phyloP scores from a whole-genome alignment of 1,140 invertebrate species.

The Bombus ignitus region DNA sequence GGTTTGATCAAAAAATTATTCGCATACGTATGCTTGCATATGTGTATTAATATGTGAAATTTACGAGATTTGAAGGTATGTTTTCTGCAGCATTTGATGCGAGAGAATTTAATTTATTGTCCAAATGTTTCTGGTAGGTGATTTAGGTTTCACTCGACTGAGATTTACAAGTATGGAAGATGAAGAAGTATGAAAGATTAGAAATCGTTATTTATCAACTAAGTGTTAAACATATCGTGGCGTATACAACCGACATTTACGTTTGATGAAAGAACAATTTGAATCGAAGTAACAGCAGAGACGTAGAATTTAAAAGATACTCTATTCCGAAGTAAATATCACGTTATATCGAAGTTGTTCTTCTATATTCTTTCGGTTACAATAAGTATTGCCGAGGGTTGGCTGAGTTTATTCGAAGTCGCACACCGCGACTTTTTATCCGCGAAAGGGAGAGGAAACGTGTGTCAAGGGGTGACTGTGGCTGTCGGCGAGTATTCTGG shows the following conservation, averaged over 20 bases:
- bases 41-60: no score
- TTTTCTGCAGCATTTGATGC: no score
- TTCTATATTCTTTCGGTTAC: background rate
- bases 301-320: background rate
- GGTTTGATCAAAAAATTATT: no score
- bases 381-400: background rate
- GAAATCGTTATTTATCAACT: background rate
- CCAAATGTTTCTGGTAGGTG: no score
- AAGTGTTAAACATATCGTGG: background rate
- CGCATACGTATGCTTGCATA: no score
- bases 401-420: background rate
- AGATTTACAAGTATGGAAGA: background rate
- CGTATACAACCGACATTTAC: background rate
- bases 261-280: background rate
- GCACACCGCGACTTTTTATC: slow-evolving; percentile 50
- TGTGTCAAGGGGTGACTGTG: slow-evolving; percentile 48
- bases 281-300: background rate
- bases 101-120: no score
- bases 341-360: background rate
- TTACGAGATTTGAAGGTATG: no score
- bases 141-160: fast-evolving
- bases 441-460: slow-evolving; percentile 59
- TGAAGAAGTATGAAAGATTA: background rate
- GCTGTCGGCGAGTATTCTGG: slow-evolving; percentile 51
- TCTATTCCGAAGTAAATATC: background rate